Conservation (phyloP, 2,113 vertebrate species). For the Lucifuga dentata region DNA sequence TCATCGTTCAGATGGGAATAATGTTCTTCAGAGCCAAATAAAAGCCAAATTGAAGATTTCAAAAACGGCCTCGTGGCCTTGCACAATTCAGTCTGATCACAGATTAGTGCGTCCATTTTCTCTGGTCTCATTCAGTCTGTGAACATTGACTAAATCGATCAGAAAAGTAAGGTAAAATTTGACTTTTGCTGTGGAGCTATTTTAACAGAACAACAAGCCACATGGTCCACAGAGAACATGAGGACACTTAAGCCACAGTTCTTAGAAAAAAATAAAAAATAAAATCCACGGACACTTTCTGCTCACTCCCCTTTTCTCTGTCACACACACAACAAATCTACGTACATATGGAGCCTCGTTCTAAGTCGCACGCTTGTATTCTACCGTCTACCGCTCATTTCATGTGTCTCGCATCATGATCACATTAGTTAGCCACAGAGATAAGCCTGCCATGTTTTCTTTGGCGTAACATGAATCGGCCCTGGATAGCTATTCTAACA, state of each 20-base stretch:
- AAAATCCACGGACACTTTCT: conserved; percentile 12
- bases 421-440: conserved; percentile 9
- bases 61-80: too few species aligned
- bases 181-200: conserved; percentile 5
- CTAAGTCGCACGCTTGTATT: neutral
- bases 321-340: conserved; percentile 10
- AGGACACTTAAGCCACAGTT: conserved; percentile 14
- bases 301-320: neutral
- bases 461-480: conserved; percentile 22
- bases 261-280: conserved; percentile 14
- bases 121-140: too few species aligned
- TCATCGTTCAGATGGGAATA: neutral
- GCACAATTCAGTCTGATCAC: too few species aligned
- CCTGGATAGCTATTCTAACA: conserved; percentile 37
- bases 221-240: conserved; percentile 7
- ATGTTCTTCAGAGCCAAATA: neutral
- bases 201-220: conserved; percentile 2
- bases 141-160: too few species aligned
- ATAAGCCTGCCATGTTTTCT: conserved; percentile 25
- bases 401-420: conserved; percentile 13
- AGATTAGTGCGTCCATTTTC: too few species aligned
- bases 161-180: too few species aligned
- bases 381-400: conserved; percentile 5
- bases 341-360: too few species aligned
- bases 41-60: too few species aligned